phyloP scores from a whole-genome alignment of 2,113 vertebrate species.

The Vulpes vulpes region DNA sequence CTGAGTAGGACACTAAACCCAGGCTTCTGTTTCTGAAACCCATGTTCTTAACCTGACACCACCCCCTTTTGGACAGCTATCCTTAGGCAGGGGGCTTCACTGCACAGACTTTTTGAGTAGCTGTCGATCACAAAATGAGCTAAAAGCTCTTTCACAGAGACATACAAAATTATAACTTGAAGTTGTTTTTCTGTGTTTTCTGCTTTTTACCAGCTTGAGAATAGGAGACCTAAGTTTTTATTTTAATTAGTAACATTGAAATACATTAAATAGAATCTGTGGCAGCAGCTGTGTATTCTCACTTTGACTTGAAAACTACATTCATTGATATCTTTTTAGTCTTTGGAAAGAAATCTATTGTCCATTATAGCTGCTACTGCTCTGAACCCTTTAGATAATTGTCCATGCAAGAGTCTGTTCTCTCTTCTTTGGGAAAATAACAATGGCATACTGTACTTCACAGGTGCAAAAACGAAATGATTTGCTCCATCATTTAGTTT shows the following conservation, averaged over 20 bases:
- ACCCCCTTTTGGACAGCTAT: neutral
- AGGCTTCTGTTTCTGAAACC: neutral
- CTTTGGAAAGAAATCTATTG: constrained; percentile 72
- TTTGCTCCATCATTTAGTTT: constrained; percentile 62
- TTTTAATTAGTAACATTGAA: constrained; percentile 83
- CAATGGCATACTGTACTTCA: constrained; percentile 74
- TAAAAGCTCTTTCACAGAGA: neutral
- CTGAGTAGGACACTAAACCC: neutral
- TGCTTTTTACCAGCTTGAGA: constrained; percentile 58
- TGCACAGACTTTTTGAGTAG: constrained; percentile 37
- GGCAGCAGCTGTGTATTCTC: constrained; percentile 70
- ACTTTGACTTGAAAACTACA: constrained; percentile 72
- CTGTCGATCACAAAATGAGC: constrained; percentile 13
- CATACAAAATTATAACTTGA: constrained; percentile 60
- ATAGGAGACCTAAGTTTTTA: constrained; percentile 65
- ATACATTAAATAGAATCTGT: constrained; percentile 74
- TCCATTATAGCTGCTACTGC: constrained; percentile 39
- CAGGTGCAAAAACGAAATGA: constrained; percentile 73
- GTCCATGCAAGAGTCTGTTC: constrained; percentile 52
- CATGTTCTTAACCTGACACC: neutral
- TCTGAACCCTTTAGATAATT: constrained; percentile 76
- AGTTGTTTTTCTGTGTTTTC: constrained; percentile 33
- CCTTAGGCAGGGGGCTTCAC: neutral
- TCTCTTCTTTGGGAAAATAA: constrained; percentile 73
- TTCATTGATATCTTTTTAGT: constrained; percentile 68